Percentiles rank a stretch among this genome's conserved stretches.
Evolutionary conservation across 2,113 vertebrate genomes (phyloP).

Genomic region (Hippocampus barbouri): DNA sequence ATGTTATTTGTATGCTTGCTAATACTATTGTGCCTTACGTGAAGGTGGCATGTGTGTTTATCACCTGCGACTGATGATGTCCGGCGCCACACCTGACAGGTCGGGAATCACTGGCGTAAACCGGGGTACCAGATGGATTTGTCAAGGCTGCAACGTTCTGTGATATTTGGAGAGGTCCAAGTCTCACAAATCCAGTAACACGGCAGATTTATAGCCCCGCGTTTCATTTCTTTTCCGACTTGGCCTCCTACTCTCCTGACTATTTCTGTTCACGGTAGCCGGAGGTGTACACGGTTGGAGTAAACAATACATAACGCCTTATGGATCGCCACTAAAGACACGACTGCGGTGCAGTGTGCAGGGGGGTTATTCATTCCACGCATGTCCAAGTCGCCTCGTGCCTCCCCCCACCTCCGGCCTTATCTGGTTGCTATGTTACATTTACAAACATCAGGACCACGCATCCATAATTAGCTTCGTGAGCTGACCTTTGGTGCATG

Average conservation of each 20-base stretch:
- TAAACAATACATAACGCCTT: constrained; percentile 10
- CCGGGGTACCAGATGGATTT: no score
- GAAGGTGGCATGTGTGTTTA: no score
- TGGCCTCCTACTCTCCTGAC: constrained; percentile 50
- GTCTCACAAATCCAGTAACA: background rate
- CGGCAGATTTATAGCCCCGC: background rate
- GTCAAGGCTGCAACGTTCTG: no score
- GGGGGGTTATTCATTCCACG: constrained; percentile 16
- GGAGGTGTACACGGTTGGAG: constrained; percentile 41
- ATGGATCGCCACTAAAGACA: constrained; percentile 29
- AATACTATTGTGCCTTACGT: no score
- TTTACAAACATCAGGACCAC: constrained; percentile 7
- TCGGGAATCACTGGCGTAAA: no score
- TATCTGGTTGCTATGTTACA: constrained; percentile 1
- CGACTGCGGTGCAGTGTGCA: constrained; percentile 3
- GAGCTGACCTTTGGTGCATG: background rate
- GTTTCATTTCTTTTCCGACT: constrained; percentile 36
- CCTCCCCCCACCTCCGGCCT: background rate
- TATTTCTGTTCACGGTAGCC: constrained; percentile 43
- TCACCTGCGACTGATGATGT: no score
- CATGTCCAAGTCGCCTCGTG: background rate
- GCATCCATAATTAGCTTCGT: background rate
- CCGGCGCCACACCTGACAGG: no score
- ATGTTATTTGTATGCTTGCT: background rate
- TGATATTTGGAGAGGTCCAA: background rate